phyloP scores from a whole-genome alignment of 1,140 invertebrate genomes.

The fruit fly (Drosophila melanogaster) region DNA sequence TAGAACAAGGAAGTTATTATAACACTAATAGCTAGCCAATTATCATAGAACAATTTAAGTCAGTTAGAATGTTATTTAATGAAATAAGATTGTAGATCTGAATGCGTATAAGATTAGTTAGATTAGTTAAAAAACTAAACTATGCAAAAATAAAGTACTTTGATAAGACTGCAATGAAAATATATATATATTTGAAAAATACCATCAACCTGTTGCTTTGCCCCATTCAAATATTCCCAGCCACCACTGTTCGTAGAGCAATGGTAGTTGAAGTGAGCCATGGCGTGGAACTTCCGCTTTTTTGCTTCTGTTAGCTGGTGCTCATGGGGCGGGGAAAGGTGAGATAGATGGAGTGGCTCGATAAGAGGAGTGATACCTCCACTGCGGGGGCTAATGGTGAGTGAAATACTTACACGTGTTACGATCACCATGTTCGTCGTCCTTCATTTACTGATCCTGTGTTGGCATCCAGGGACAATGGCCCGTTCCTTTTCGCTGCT shows the following conservation, averaged over 20 bases:
- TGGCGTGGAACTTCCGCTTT: constrained; percentile 48
- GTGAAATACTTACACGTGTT: constrained; percentile 80
- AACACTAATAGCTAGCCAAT: not conserved
- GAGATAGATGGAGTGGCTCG: constrained; percentile 10
- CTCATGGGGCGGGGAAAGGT: constrained; percentile 7
- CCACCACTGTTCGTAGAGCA: constrained; percentile 28
- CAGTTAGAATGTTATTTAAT: too few relatives aligned
- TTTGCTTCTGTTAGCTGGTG: constrained; percentile 22
- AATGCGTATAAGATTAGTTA: not conserved
- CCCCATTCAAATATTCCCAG: constrained; percentile 1
- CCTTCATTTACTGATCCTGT: constrained; percentile 84
- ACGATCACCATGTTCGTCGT: constrained; percentile 84
- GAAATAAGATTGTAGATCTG: not conserved
- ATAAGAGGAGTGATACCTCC: constrained; percentile 10
- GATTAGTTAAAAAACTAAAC: too few relatives aligned
- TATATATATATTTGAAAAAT: too few relatives aligned
- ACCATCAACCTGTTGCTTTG: not conserved
- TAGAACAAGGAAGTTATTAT: not conserved
- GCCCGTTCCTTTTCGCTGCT: constrained; percentile 40
- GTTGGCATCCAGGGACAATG: constrained; percentile 56
- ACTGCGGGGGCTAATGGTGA: constrained; percentile 2
- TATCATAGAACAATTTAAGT: not conserved
- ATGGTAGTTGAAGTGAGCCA: constrained; percentile 28
- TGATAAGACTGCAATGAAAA: too few relatives aligned
- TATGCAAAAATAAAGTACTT: too few relatives aligned